Base-by-base conservation (phyloP, 1,140 invertebrate genomes). In the Triops cancriformis region DNA sequence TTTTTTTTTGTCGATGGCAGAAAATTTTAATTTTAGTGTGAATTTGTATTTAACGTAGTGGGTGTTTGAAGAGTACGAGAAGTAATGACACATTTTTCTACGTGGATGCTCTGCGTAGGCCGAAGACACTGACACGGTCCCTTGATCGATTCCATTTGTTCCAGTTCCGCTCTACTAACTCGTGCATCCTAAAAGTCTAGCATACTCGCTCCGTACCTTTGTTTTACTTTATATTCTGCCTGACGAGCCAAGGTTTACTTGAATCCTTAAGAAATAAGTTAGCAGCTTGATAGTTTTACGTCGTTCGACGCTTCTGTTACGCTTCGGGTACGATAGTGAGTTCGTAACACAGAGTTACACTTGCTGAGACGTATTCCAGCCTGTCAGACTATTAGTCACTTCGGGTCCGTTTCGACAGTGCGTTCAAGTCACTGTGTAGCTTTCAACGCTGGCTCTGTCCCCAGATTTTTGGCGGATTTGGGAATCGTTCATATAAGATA, bases 91-190 rank as follows among this genome's bases (percentile, higher is more conserved):
- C 14, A 23, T 64, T 64, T 64, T 64, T 64, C 51, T 64, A 5
- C 51, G 23, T 64, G 51, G 51, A 64, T 64, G 23, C 51, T 64
- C 51, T 64, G 51, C 51, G n/a, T 64, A 64, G 51, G 51, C 23
- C 23, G 51, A 64, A 64, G 51, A 64, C 51, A 23, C 51, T 9
- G 51, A 18, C 43, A 45, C 43, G 43, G 43, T 45, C 7, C 51
- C 51, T 64, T 64, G 51, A 64, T 64, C 51, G 51, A 64, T 64
- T 64, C 51, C 14, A 64, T 64, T 64, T n/a, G 51, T 64, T 23
- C 51, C 51, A 64, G 51, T 64, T 64, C 51, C 23, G 51, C 51
- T 64, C 51, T 64, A 64, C 18, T n/a, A 23, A 37, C 51, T 23
- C 3, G 2, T 64, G 3, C 51, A 64, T 64, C 51, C 23, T 64